Conservation (phyloP, 2,113 vertebrate genomes). For the Barbus barbus region DNA sequence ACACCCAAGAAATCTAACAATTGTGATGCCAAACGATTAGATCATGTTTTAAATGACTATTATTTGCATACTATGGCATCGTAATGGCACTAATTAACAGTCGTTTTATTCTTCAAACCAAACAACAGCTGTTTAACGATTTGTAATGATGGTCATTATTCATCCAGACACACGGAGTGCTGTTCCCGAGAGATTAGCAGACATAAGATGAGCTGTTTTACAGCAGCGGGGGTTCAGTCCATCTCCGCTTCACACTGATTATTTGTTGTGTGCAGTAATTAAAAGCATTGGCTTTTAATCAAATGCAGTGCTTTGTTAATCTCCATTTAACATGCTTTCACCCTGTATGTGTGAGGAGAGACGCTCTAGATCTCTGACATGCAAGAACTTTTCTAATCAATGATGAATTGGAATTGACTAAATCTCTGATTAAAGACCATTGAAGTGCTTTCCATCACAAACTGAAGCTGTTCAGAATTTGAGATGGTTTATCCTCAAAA, state of each 20-base stretch:
- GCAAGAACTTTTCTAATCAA: slow-evolving; percentile 12
- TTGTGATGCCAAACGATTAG: neutral
- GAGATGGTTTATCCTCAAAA: neutral
- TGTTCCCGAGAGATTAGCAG: slow-evolving; percentile 22
- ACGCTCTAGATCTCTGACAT: neutral
- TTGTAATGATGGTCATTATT: slow-evolving; percentile 16
- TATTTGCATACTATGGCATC: slow-evolving; percentile 7
- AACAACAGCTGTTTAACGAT: slow-evolving; percentile 20
- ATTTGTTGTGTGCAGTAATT: slow-evolving; percentile 15
- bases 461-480: neutral
- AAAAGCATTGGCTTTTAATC: slow-evolving; percentile 34
- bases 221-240: slow-evolving; percentile 9
- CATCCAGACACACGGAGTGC: neutral
- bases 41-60: neutral
- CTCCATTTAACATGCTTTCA: slow-evolving; percentile 32
- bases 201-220: slow-evolving; percentile 18
- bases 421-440: neutral
- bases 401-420: neutral
- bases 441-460: neutral
- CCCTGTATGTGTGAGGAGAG: slow-evolving; percentile 1
- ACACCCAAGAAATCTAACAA: neutral
- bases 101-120: slow-evolving; percentile 5
- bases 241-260: slow-evolving; percentile 47
- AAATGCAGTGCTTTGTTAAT: slow-evolving; percentile 31
- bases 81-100: slow-evolving; percentile 6